These are phyloP conservation scores for Boloria euphrosyne DNA, from an alignment of 2,888 invertebrate species.

Conservation along the genomic window DNA sequence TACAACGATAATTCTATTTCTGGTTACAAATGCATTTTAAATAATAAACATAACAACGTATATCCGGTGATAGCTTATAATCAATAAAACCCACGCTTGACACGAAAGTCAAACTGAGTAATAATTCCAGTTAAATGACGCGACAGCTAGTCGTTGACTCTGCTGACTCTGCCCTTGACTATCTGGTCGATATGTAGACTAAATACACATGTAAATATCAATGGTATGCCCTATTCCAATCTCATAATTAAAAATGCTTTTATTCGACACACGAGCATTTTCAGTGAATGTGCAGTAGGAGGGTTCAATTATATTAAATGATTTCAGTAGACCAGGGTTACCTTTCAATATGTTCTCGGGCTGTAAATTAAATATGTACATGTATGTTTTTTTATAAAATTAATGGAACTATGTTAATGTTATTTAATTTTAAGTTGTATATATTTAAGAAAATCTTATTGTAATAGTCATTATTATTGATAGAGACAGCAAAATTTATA, in stretches of 20 bases:
- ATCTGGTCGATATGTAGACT: slow-evolving; percentile 34
- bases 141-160: slow-evolving; percentile 37
- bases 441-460: too few species aligned
- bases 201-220: slow-evolving; percentile 11
- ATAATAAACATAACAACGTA: too few species aligned
- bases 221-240: slow-evolving; percentile 18
- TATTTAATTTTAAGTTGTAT: too few species aligned
- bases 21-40: too few species aligned
- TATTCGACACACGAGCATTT: neutral
- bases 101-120: slow-evolving; percentile 33
- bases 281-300: neutral
- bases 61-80: slow-evolving; percentile 11
- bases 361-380: neutral
- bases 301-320: slow-evolving; percentile 5
- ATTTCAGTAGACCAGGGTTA: neutral
- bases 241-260: slow-evolving; percentile 19
- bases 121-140: slow-evolving; percentile 35
- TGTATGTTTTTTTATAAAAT: neutral
- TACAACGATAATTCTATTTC: too few species aligned
- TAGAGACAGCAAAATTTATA: too few species aligned
- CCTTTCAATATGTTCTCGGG: neutral
- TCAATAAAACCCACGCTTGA: slow-evolving; percentile 36
- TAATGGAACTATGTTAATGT: neutral
- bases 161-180: slow-evolving; percentile 42
- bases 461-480: too few species aligned